Evolutionary conservation across 2,888 invertebrate species (phyloP), one percentile per base, ranked within the genome.

Genomic region (Brachypterus glaber): DNA sequence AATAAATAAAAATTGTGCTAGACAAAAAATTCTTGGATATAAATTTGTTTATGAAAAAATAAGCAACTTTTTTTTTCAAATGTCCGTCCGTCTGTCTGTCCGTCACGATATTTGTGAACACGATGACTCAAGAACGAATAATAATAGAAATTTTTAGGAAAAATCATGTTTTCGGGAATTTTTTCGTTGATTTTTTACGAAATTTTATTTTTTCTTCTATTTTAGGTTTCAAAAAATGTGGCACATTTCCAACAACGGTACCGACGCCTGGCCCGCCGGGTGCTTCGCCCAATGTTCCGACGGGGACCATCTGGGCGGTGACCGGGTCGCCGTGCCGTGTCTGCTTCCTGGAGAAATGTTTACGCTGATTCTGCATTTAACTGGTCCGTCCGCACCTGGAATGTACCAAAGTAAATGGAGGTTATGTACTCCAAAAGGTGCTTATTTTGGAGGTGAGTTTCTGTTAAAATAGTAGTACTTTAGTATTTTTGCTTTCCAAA

Each of bases 361-460:
- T 37, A 82, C 84, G 56, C 70, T 95, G 37, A 76, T 78, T 51
- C 73, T 93, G 44, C 81, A 83, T 53, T 78, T 93, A 71, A 74
- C 75, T 34, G 87, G 89, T 57, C 93, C 95, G 5, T 66, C 72
- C 9, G 62, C 68, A 39, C 72, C 80, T 26, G 90, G 89, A 8
- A 75, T 77, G 12, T 86, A 84, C 64, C 79, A 83, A 64, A 87
- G 87, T 50, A 84, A 87, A 70, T 96, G 93, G 82, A 79, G 91
- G 57, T 75, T 95, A 72, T 81, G 82, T 56, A 89, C 90, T 40
- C 74, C 86, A 26, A 81, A 81, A 54, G 92, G 92, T 44, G 77
- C 84, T 53, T 88, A 84, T 66, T 92, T 95, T 73, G 96, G 96
- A 64, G 92, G 93, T 91, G 69, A 62, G 55, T 44, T 40, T 16